A percentile compares a stretch with the other conserved stretches of the same genome.
Conservation (phyloP, 2,888 invertebrate species). For the Oscheius sp. region DNA sequence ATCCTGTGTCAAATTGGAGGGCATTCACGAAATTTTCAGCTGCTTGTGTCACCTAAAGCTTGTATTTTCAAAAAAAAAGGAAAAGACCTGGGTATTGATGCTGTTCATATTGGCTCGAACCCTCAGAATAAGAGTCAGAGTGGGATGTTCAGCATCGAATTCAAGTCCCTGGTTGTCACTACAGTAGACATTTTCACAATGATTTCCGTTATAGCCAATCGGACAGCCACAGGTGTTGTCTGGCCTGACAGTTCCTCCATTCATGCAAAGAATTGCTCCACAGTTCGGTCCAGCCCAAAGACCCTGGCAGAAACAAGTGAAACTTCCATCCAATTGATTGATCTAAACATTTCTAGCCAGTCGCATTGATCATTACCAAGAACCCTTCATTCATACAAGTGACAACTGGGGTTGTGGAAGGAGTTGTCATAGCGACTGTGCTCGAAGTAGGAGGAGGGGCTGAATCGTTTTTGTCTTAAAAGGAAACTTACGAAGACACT, state of each 20-base stretch:
- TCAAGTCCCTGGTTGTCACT: conserved; percentile 38
- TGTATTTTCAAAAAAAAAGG: no score
- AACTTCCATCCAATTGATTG: conserved; percentile 30
- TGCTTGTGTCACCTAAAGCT: conserved; percentile 28
- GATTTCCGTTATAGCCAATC: conserved; percentile 48
- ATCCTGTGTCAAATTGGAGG: conserved; percentile 46
- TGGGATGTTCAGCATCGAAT: conserved; percentile 54
- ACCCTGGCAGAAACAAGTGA: conserved; percentile 53
- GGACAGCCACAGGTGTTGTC: conserved; percentile 40
- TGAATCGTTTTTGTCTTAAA: not conserved
- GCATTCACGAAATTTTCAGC: conserved; percentile 26
- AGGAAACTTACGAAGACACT: conserved; percentile 42
- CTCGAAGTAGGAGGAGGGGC: conserved; percentile 24
- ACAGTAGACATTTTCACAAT: conserved; percentile 56
- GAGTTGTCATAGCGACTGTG: conserved; percentile 31
- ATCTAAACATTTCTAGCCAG: not conserved
- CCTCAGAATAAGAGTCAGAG: conserved; percentile 54
- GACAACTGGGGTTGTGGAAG: conserved; percentile 37
- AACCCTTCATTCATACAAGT: conserved; percentile 46
- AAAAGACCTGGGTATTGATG: conserved; percentile 48
- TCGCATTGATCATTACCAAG: not conserved
- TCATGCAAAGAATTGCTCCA: conserved; percentile 46
- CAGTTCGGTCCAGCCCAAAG: conserved; percentile 47
- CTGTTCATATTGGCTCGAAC: conserved; percentile 36
- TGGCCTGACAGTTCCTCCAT: conserved; percentile 39